phyloP scores from a whole-genome alignment of 2,113 vertebrate genomes.

The Apodemus speciosus region DNA sequence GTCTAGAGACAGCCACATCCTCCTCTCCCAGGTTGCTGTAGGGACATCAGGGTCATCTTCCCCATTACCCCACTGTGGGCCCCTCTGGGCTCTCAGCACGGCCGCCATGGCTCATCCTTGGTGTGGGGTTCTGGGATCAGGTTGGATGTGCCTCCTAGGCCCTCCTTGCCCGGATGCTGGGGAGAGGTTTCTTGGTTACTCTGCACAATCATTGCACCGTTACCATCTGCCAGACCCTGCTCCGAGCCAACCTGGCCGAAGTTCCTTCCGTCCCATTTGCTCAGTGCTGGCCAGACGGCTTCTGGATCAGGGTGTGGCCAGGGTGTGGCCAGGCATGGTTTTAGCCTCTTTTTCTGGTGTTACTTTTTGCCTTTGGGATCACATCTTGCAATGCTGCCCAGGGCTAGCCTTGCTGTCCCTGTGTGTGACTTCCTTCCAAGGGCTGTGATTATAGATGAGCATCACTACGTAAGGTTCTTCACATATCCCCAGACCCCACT shows the following conservation, averaged over 20 bases:
- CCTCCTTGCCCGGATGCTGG: not conserved
- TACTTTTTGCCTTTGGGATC: not conserved
- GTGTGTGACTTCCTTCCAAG: not conserved
- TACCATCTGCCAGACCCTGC: not conserved
- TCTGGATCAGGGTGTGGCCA: not conserved
- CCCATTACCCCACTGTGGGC: not conserved
- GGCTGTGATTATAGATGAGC: not conserved
- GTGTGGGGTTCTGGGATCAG: constrained; percentile 6
- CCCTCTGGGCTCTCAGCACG: not conserved
- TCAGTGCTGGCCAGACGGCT: not conserved
- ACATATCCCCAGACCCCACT: too few species aligned
- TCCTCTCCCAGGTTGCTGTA: not conserved
- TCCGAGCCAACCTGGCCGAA: not conserved
- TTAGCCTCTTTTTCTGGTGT: not conserved
- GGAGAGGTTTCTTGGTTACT: not conserved
- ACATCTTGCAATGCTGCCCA: not conserved
- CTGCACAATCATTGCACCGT: not conserved
- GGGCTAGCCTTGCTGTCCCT: not conserved
- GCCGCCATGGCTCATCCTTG: not conserved
- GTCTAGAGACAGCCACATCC: not conserved
- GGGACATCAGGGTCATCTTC: not conserved
- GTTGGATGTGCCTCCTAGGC: not conserved
- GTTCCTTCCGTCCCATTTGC: constrained; percentile 6
- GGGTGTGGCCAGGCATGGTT: not conserved
- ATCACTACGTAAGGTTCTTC: not conserved